These are phyloP conservation scores for Hemiscyllium ocellatum DNA, from an alignment of 2,113 vertebrate species.

Conservation along the genomic window DNA sequence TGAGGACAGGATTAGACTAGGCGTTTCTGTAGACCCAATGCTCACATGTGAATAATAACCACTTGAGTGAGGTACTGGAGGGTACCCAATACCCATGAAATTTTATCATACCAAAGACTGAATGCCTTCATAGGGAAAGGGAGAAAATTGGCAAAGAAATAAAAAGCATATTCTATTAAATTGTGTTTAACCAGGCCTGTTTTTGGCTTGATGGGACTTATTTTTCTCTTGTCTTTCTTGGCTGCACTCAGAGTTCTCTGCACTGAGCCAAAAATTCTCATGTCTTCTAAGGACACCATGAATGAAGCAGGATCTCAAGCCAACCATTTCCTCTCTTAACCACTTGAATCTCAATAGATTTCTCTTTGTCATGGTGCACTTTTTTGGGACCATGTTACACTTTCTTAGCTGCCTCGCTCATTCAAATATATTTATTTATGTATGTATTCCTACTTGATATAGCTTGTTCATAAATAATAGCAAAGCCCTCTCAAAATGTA, in stretches of 20 bases:
- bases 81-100: slow-evolving; percentile 11
- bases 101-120: not conserved
- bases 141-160: not conserved
- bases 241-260: slow-evolving; percentile 75
- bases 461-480: not conserved
- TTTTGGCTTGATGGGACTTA: slow-evolving; percentile 75
- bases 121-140: not conserved
- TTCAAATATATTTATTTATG: not conserved
- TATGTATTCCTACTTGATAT: not conserved
- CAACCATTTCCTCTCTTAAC: slow-evolving; percentile 54
- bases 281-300: slow-evolving; percentile 72
- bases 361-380: not conserved
- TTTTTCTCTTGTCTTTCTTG: slow-evolving; percentile 90
- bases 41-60: not conserved
- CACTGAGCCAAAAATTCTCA: slow-evolving; percentile 69
- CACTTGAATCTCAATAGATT: not conserved
- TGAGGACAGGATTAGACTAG: slow-evolving; percentile 2
- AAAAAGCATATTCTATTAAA: slow-evolving; percentile 26
- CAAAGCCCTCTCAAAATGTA: not conserved
- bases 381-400: not conserved
- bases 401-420: not conserved
- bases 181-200: slow-evolving; percentile 47
- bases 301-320: slow-evolving; percentile 68
- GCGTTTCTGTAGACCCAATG: not conserved
- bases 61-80: slow-evolving; percentile 4